Conservation (phyloP, 2,888 invertebrate species). For the Stenotaenia linearis region DNA sequence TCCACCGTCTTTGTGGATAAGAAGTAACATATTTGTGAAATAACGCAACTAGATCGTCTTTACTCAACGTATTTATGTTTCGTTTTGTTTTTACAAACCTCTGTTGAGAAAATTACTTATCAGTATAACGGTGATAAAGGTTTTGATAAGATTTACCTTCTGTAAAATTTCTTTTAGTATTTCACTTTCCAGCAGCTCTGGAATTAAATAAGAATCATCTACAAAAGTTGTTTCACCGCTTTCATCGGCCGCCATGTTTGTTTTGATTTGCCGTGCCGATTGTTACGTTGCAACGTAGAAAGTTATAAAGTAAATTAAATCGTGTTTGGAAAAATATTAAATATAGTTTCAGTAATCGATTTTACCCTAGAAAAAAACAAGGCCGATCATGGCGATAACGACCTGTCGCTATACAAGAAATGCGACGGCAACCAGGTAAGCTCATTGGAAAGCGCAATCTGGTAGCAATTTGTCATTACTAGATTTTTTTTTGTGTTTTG, state of each 20-base stretch:
- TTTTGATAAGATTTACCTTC: not conserved
- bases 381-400: too few relatives aligned
- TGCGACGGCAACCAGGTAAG: too few relatives aligned
- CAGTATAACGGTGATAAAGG: not conserved
- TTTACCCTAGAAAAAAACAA: too few relatives aligned
- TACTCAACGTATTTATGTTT: not conserved
- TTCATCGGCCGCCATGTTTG: not conserved
- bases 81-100: not conserved
- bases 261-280: not conserved
- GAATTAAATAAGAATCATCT: not conserved
- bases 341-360: too few relatives aligned
- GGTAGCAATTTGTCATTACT: too few relatives aligned
- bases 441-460: too few relatives aligned
- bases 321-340: too few relatives aligned
- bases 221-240: not conserved
- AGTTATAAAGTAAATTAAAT: too few relatives aligned
- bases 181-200: not conserved
- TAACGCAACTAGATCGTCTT: not conserved
- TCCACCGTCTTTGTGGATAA: not conserved
- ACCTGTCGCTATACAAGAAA: too few relatives aligned
- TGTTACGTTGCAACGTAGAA: too few relatives aligned
- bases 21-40: conserved; percentile 24
- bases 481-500: too few relatives aligned
- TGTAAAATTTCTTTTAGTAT: not conserved
- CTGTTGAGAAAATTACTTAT: not conserved